Conservation (phyloP, 2,113 vertebrate species). For the Chloropsis cyanopogon region DNA sequence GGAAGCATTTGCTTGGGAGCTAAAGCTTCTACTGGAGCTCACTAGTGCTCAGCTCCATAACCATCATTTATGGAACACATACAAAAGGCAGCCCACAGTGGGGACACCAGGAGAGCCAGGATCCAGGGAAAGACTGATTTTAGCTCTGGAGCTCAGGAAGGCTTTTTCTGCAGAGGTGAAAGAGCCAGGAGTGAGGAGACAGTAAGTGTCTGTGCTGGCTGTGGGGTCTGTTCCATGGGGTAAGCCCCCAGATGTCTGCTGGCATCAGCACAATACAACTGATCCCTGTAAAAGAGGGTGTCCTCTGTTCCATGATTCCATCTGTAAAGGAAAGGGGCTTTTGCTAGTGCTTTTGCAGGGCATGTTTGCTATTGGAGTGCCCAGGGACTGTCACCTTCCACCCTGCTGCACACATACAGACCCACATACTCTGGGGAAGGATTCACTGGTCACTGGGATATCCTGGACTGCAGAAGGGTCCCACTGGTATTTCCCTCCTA, state of each 20-base stretch:
- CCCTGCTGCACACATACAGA: background rate
- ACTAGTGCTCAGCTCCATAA: background rate
- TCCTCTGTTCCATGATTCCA: background rate
- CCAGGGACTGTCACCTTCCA: background rate
- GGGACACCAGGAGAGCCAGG: background rate
- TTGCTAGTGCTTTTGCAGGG: background rate
- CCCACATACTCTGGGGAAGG: fast-evolving
- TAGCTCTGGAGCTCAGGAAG: background rate
- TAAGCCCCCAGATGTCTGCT: background rate
- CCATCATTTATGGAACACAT: background rate
- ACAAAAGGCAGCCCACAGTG: background rate
- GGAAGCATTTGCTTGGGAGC: background rate
- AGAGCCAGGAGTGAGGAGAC: background rate
- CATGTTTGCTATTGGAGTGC: background rate
- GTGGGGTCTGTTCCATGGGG: fast-evolving
- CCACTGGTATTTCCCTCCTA: background rate
- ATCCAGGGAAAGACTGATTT: background rate
- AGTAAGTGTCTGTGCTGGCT: background rate
- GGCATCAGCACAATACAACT: background rate
- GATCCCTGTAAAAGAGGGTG: background rate
- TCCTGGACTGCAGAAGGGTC: background rate
- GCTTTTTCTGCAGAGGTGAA: background rate
- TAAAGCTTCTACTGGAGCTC: background rate
- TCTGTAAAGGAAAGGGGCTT: background rate
- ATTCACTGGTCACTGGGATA: background rate